Percentiles rank a stretch among this genome's conserved stretches.
Conservation (phyloP, 2,113 vertebrate genomes). For the Ptychochromis oligacanthus region DNA sequence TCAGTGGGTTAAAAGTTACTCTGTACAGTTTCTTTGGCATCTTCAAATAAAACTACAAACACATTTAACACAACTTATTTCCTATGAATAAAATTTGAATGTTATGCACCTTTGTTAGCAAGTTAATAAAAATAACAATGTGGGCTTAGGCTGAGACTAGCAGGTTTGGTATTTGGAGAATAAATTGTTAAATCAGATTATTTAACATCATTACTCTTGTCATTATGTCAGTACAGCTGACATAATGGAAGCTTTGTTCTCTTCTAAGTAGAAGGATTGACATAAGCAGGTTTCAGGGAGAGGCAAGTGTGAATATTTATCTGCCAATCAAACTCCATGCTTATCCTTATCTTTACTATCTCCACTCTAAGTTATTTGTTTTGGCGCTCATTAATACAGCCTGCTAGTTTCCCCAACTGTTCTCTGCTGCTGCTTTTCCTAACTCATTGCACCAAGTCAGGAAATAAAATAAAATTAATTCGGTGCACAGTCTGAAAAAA, state of each 20-base stretch:
- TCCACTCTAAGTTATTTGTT: neutral
- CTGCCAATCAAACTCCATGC: conserved; percentile 46
- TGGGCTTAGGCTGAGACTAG: neutral
- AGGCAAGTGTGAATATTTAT: conserved; percentile 39
- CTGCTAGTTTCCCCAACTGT: neutral
- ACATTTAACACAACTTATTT: neutral
- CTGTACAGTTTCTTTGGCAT: neutral
- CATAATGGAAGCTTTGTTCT: neutral
- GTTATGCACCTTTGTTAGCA: neutral
- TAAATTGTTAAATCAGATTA: conserved; percentile 3
- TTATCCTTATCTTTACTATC: neutral
- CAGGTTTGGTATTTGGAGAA: conserved; percentile 26
- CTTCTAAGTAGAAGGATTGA: conserved; percentile 24
- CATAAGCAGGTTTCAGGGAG: conserved; percentile 52
- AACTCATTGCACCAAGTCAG: neutral
- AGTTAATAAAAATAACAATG: neutral
- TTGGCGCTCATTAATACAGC: neutral
- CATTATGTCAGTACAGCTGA: conserved; percentile 35
- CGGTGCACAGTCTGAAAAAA: neutral
- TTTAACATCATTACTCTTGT: conserved; percentile 9
- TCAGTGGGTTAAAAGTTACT: neutral
- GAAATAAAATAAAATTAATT: neutral
- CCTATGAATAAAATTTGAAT: rapidly evolving
- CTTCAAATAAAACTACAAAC: neutral
- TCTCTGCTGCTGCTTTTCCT: neutral